Base-by-base conservation (phyloP, 2,113 vertebrate genomes). In the Hipposideros armiger region DNA sequence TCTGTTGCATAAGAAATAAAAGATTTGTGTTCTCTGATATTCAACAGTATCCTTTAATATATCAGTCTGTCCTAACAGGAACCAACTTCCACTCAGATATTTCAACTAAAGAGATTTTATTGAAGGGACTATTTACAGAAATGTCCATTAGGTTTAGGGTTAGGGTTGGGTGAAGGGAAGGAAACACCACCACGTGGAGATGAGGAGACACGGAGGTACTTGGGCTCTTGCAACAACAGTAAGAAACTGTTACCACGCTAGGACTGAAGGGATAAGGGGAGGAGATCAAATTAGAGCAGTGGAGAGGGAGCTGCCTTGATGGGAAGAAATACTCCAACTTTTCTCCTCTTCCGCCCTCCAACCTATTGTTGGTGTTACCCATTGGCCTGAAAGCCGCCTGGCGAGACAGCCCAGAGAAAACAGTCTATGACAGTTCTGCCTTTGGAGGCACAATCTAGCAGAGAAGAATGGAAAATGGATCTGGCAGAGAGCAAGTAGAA, bases 61-160 rank as follows among this genome's bases (percentile, higher is more conserved):
- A 26, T 72, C 47, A 66, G 40, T 26, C 45, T 87, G 80, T 87
- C 90, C 50, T 62, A 93, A 74, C 22, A 91, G 42, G 83, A 93
- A 45, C 16, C 66, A 36, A 70, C 36, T 64, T 89, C 87, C 62
- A 69, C 36, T 90, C 60, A 70, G 90, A 47, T 70, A 81, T 72
- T 90, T 72, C 76, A 92, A 36, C 30, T 11, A 13, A 83, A 56
- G n/a, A 70, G 45, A 73, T 92, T 70, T 90, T 69, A 74, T 22
- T 45, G 84, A 87, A 60, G 52, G 30, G 54, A 72, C 58, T 87
- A 36, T 47, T 91, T 85, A 72, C 4, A 81, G 40, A 90, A 90
- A 54, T 50, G 50, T 16, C 3, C 15, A 17, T 58, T 64, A 50
- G 76, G 42, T 50, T 82, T 67, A 56, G 30, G 7, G 45, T 20